Percentiles rank a stretch among this genome's conserved stretches.
Conservation (phyloP, 2,888 invertebrate species). For the Calameuta filiformis region DNA sequence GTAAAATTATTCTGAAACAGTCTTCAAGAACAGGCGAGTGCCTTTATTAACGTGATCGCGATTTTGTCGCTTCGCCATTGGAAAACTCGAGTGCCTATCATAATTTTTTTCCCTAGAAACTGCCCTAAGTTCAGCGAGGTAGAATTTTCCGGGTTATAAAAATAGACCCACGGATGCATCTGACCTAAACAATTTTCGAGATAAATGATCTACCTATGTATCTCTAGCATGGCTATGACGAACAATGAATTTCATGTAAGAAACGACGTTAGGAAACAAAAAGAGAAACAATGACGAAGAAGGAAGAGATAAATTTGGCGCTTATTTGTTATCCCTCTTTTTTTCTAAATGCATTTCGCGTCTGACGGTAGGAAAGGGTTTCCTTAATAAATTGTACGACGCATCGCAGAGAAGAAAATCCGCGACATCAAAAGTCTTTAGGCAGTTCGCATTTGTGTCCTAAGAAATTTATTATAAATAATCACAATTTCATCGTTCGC, state of each 20-base stretch:
- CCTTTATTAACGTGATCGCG: background rate
- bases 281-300: background rate
- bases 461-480: constrained; percentile 53
- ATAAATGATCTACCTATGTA: background rate
- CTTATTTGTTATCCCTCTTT: background rate
- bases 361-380: background rate
- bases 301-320: background rate
- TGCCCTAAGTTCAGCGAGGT: background rate
- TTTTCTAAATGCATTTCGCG: background rate
- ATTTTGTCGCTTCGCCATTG: background rate
- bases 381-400: background rate
- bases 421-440: constrained; percentile 43
- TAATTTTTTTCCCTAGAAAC: background rate
- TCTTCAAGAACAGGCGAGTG: background rate
- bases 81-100: background rate
- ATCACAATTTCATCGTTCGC: constrained; percentile 48
- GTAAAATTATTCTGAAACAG: constrained; percentile 2
- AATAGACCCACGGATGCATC: background rate
- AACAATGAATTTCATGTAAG: background rate
- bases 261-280: background rate
- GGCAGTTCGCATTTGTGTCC: constrained; percentile 47
- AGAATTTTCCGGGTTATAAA: background rate
- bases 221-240: background rate
- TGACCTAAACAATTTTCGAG: background rate
- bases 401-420: background rate